Evolutionary conservation across 2,797 vertebrate species (phyloP).

Genomic region (Poecilia velifera): DNA sequence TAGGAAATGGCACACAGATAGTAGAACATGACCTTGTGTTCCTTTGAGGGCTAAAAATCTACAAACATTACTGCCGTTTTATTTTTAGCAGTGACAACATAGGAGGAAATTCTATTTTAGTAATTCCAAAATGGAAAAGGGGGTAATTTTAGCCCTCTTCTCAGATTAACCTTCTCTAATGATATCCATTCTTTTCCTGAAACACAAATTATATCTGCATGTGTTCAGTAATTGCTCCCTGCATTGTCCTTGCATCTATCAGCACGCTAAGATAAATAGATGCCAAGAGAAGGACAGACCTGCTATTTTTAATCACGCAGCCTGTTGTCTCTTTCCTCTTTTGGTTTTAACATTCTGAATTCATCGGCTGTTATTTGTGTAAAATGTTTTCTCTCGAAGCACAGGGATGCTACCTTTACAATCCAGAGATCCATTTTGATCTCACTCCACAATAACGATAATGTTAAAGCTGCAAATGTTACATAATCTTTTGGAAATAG

Average conservation of each 20-base stretch:
- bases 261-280: background rate
- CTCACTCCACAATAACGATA: too few species aligned
- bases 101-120: constrained; percentile 31
- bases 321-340: background rate
- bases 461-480: background rate
- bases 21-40: constrained; percentile 40
- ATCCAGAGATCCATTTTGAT: too few species aligned
- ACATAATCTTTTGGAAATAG: too few species aligned
- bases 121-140: constrained; percentile 4
- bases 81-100: constrained; percentile 32
- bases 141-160: constrained; percentile 12
- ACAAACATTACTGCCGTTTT: background rate
- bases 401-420: background rate
- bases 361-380: background rate
- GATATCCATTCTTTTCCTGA: background rate
- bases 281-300: constrained; percentile 13
- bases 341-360: background rate
- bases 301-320: constrained; percentile 10
- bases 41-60: constrained; percentile 1
- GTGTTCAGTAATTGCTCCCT: constrained; percentile 3
- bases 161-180: background rate
- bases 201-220: background rate
- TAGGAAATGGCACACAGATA: constrained; percentile 28
- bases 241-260: constrained; percentile 34
- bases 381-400: background rate